Conservation (phyloP, 35 echinoderm and acorn worm genomes). For the Lytechinus variegatus region DNA sequence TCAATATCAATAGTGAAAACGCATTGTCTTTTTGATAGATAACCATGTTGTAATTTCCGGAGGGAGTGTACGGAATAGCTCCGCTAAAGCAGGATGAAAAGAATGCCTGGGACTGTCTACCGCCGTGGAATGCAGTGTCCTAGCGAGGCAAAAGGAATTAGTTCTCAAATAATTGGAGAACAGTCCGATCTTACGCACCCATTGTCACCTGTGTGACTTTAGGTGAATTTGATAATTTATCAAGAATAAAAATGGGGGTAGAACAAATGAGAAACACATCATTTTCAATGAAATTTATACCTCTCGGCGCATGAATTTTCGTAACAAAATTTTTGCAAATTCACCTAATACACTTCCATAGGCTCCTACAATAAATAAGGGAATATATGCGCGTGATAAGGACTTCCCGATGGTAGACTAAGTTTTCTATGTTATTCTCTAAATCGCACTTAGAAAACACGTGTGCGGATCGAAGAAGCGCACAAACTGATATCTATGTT, state of each 20-base stretch:
- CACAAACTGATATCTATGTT: slow-evolving; percentile 66
- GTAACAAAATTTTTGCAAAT: slow-evolving; percentile 69
- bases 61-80: slow-evolving; percentile 79
- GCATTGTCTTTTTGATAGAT: background rate
- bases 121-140: slow-evolving; percentile 99
- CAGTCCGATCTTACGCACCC: slow-evolving; percentile 97
- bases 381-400: slow-evolving; percentile 58
- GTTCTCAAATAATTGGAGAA: slow-evolving; percentile 99
- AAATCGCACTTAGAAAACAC: slow-evolving; percentile 85
- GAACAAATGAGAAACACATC: slow-evolving; percentile 57
- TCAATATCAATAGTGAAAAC: background rate
- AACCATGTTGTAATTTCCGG: background rate
- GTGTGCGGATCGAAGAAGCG: slow-evolving; percentile 80
- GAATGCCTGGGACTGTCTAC: slow-evolving; percentile 99
- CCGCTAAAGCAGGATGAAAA: slow-evolving; percentile 99
- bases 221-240: slow-evolving; percentile 82
- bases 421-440: slow-evolving; percentile 90
- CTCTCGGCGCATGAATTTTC: slow-evolving; percentile 79
- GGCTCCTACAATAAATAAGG: slow-evolving; percentile 50
- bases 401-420: slow-evolving; percentile 85
- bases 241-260: slow-evolving; percentile 66
- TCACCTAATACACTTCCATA: slow-evolving; percentile 57
- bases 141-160: slow-evolving; percentile 99
- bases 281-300: slow-evolving; percentile 57
- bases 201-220: slow-evolving; percentile 98